Evolutionary conservation across 2,797 vertebrate genomes (phyloP).

Genomic region (Aviceda cuculoides): DNA sequence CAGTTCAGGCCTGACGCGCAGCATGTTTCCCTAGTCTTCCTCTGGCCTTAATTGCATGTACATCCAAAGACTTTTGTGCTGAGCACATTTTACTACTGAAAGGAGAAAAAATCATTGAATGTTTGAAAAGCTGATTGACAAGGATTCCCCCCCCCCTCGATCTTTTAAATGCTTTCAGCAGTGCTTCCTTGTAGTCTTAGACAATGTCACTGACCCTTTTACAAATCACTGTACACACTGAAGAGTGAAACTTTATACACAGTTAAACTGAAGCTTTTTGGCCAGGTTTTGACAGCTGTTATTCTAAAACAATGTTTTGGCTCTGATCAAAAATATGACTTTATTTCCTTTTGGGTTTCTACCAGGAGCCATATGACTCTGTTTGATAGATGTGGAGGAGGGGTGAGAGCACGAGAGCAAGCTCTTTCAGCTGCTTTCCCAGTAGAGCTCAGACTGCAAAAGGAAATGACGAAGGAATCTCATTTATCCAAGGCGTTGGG

Average conservation of each 20-base stretch:
- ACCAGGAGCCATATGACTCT: constrained; percentile 39
- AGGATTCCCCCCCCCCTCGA: neutral
- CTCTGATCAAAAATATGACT: constrained; percentile 53
- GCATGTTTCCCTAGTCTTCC: neutral
- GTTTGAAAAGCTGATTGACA: constrained; percentile 42
- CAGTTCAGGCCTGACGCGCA: neutral
- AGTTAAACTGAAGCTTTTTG: constrained; percentile 26
- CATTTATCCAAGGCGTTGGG: neutral
- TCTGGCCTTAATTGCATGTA: neutral
- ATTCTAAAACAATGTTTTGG: constrained; percentile 63
- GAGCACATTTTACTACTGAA: neutral
- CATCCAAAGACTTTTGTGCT: neutral
- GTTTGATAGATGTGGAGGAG: neutral
- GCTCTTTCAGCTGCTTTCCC: neutral
- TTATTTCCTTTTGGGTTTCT: constrained; percentile 63
- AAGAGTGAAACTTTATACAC: constrained; percentile 29
- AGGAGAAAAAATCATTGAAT: neutral
- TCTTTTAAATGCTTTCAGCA: constrained; percentile 34
- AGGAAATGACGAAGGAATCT: neutral
- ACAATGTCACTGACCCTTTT: constrained; percentile 32
- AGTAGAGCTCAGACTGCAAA: neutral
- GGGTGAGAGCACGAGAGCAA: neutral
- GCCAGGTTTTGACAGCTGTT: constrained; percentile 63
- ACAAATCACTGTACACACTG: neutral
- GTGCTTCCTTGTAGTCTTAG: constrained; percentile 1